Conservation (phyloP, 2,888 invertebrate species). For the Craniophora ligustri region DNA sequence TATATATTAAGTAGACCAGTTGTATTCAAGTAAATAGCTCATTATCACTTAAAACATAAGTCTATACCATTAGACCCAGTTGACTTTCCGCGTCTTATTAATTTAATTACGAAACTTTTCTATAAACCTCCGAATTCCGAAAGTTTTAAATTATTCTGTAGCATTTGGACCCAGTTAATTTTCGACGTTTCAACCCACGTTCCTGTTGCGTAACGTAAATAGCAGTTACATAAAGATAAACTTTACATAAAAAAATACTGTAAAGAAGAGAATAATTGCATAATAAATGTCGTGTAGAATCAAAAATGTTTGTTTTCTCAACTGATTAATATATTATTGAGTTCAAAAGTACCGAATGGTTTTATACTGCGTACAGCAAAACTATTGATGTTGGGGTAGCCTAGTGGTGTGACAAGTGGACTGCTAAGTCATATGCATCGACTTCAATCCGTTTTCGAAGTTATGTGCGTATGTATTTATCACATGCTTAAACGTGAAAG, state of each 20-base stretch:
- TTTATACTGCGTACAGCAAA: no score
- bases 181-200: constrained; percentile 19
- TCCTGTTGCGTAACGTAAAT: constrained; percentile 20
- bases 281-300: background rate
- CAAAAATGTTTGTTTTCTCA: no score
- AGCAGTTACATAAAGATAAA: background rate
- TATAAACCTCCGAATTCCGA: constrained; percentile 33
- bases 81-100: constrained; percentile 37
- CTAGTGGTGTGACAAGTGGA: no score
- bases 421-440: no score
- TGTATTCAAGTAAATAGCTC: background rate
- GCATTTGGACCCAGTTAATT: constrained; percentile 27
- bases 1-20: no score
- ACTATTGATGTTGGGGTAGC: no score
- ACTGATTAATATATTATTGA: no score
- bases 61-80: constrained; percentile 15
- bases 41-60: constrained; percentile 11
- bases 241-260: background rate
- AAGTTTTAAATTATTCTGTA: constrained; percentile 43
- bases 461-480: no score
- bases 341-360: no score
- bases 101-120: constrained; percentile 40
- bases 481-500: no score
- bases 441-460: no score
- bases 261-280: background rate